phyloP scores from a whole-genome alignment of 1,140 invertebrate genomes.

The Thereuonema tuberculata region DNA sequence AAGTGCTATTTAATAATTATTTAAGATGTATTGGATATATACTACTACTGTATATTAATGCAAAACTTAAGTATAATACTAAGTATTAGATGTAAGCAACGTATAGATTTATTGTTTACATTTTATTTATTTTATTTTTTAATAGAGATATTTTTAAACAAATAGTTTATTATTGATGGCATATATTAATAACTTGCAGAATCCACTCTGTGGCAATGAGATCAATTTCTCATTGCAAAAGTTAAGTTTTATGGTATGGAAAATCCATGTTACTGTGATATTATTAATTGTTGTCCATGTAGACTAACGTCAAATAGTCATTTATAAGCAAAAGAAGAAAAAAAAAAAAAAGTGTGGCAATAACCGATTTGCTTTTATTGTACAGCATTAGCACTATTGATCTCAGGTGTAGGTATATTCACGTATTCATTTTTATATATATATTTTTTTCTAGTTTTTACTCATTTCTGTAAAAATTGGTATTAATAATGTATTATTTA shows the following conservation, averaged over 20 bases:
- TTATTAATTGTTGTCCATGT: constrained; percentile 6
- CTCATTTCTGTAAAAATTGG: not conserved
- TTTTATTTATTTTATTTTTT: too few species aligned
- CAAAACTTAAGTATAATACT: too few species aligned
- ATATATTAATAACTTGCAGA: too few species aligned
- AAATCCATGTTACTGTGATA: constrained; percentile 11
- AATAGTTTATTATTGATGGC: too few species aligned
- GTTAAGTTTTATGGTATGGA: not conserved
- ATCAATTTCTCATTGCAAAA: too few species aligned
- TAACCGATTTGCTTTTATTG: not conserved
- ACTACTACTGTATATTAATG: too few species aligned
- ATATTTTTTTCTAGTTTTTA: not conserved
- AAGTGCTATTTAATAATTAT: too few species aligned
- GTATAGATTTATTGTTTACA: too few species aligned
- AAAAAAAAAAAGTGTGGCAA: not conserved
- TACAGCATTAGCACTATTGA: constrained; percentile 3
- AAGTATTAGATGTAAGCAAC: too few species aligned
- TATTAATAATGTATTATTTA: not conserved
- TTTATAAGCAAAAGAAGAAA: not conserved
- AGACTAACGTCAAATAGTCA: not conserved
- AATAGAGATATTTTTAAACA: too few species aligned
- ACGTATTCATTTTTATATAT: not conserved
- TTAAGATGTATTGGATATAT: too few species aligned
- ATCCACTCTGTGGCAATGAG: too few species aligned
- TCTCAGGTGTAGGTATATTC: constrained; percentile 9